phyloP scores from a whole-genome alignment of 2,888 invertebrate genomes.

The Sacculina carcini region DNA sequence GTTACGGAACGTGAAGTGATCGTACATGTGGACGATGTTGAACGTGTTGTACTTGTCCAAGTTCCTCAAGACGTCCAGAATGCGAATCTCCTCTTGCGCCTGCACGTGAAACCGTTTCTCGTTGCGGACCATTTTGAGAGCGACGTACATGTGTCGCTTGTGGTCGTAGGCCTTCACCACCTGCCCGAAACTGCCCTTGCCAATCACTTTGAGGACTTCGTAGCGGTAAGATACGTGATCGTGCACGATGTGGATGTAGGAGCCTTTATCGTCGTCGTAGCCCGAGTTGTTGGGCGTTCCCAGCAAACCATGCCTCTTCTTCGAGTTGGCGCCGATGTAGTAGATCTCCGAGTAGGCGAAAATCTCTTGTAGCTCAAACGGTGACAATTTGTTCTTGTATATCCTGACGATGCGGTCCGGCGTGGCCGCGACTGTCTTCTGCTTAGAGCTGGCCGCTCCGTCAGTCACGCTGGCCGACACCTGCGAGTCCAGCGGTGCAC shows the following conservation, averaged over 20 bases:
- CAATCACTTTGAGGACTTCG: slow-evolving; percentile 92
- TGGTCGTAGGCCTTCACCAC: slow-evolving; percentile 97
- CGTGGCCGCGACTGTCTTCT: slow-evolving; percentile 37
- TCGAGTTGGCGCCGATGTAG: slow-evolving; percentile 82
- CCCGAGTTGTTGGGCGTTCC: slow-evolving; percentile 72
- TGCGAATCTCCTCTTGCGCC: slow-evolving; percentile 92
- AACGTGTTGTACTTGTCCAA: slow-evolving; percentile 91
- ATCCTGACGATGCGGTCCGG: slow-evolving; percentile 71
- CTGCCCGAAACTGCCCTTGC: slow-evolving; percentile 95
- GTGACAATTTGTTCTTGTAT: slow-evolving; percentile 73
- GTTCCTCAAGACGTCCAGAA: slow-evolving; percentile 74
- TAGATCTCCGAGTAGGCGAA: slow-evolving; percentile 74
- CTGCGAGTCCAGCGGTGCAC: slow-evolving; percentile 13
- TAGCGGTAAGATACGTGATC: slow-evolving; percentile 87
- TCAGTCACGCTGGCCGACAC: slow-evolving; percentile 13
- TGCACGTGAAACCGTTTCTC: slow-evolving; percentile 94
- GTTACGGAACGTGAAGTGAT: slow-evolving; percentile 89
- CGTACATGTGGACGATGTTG: slow-evolving; percentile 97
- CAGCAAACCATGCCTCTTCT: slow-evolving; percentile 65
- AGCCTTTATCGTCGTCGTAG: slow-evolving; percentile 96
- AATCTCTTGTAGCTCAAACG: slow-evolving; percentile 91
- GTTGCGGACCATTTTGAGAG: slow-evolving; percentile 91
- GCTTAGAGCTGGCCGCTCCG: slow-evolving; percentile 16
- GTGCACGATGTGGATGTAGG: slow-evolving; percentile 87
- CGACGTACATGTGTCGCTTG: slow-evolving; percentile 80